These are phyloP conservation scores for Plebejus melissa DNA, from an alignment of 2,888 invertebrate species.

Conservation along the genomic window DNA sequence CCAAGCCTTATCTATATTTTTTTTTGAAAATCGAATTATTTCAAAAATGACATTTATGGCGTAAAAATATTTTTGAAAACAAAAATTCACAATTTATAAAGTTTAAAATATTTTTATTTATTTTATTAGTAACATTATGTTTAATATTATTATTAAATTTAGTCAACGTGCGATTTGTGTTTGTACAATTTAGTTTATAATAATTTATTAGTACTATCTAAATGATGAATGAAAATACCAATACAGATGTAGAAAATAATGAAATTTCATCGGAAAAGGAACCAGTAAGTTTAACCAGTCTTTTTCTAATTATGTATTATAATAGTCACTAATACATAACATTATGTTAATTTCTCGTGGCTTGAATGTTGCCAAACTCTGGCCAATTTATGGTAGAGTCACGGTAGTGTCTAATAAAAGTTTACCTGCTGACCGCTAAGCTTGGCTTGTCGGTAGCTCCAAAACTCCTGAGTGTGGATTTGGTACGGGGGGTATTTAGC, in stretches of 20 bases:
- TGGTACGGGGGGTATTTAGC: too few species aligned
- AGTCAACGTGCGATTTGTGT: conserved; percentile 30
- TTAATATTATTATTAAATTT: conserved; percentile 62
- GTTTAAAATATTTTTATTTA: conserved; percentile 54
- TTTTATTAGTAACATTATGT: conserved; percentile 65
- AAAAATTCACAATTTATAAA: conserved; percentile 66
- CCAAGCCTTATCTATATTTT: not conserved
- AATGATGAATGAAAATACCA: conserved; percentile 64
- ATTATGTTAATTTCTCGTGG: too few species aligned
- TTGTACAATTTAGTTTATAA: not conserved
- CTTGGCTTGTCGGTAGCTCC: too few species aligned
- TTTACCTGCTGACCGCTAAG: too few species aligned
- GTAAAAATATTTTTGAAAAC: conserved; percentile 47
- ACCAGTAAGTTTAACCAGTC: conserved; percentile 32
- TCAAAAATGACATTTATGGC: conserved; percentile 7
- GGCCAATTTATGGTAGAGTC: too few species aligned
- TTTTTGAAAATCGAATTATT: conserved; percentile 52
- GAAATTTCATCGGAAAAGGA: conserved; percentile 35
- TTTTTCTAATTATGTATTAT: not conserved
- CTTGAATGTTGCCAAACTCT: too few species aligned
- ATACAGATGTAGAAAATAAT: conserved; percentile 55
- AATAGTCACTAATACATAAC: too few species aligned
- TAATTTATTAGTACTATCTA: not conserved
- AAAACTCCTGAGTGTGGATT: too few species aligned
- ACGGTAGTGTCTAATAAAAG: too few species aligned